Conservation (phyloP, 1,140 invertebrate genomes). For the Matsumurasca onukii region DNA sequence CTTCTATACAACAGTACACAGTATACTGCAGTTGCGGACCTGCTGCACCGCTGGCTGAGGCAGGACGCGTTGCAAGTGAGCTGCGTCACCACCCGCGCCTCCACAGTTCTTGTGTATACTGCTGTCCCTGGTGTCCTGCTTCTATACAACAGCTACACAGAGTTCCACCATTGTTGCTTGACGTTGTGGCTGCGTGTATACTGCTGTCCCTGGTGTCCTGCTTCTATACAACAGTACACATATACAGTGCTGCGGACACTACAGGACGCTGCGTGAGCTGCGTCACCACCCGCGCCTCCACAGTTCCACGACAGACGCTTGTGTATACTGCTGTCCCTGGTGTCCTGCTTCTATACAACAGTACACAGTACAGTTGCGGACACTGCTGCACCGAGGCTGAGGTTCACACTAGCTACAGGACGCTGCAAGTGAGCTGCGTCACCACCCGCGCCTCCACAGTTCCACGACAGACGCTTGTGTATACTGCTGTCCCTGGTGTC, state of each 20-base stretch:
- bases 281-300: conserved; percentile 42
- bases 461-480: conserved; percentile 68
- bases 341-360: too few relatives aligned
- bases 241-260: background rate
- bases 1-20: conserved; percentile 54
- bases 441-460: conserved; percentile 50
- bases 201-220: too few relatives aligned
- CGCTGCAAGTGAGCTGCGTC: background rate
- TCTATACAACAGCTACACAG: too few relatives aligned
- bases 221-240: too few relatives aligned
- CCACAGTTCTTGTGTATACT: conserved; percentile 66
- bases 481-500: conserved; percentile 59
- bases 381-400: too few relatives aligned
- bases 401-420: too few relatives aligned
- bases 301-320: conserved; percentile 69
- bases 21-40: conserved; percentile 59
- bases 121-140: too few relatives aligned
- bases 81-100: conserved; percentile 27
- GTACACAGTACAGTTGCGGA: too few relatives aligned
- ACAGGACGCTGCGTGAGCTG: background rate
- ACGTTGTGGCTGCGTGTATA: too few relatives aligned
- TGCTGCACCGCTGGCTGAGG: background rate
- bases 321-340: conserved; percentile 60
- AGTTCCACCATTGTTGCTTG: too few relatives aligned
- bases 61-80: background rate